phyloP scores from a whole-genome alignment of 2,113 vertebrate genomes.

The Proteles cristata region DNA sequence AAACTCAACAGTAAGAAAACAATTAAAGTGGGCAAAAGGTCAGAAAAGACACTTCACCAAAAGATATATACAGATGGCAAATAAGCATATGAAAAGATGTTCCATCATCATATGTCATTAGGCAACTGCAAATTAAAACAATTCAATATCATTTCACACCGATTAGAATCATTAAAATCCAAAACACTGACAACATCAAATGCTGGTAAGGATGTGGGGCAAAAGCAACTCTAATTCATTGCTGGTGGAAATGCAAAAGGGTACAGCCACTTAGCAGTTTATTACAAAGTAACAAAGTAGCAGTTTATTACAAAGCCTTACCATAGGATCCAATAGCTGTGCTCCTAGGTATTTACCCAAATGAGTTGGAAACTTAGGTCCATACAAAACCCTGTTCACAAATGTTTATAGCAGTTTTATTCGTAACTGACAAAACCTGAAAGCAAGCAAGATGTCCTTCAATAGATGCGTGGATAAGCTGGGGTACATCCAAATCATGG shows the following conservation, averaged over 20 bases:
- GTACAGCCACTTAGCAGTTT: neutral
- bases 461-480: neutral
- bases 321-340: neutral
- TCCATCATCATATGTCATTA: neutral
- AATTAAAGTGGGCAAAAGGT: neutral
- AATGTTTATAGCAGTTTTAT: neutral
- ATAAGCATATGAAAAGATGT: neutral
- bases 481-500: neutral
- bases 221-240: neutral
- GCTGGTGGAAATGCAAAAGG: neutral
- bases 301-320: neutral
- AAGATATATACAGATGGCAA: neutral
- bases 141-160: neutral
- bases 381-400: neutral
- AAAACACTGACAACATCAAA: neutral
- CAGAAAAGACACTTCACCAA: neutral
- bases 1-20: neutral
- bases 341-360: neutral
- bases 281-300: neutral
- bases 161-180: neutral
- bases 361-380: neutral
- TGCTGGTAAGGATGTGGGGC: neutral
- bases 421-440: neutral
- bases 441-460: neutral
- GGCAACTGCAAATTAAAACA: neutral